Conservation (phyloP, 2,113 vertebrate species). For the Hippocampus zosterae region DNA sequence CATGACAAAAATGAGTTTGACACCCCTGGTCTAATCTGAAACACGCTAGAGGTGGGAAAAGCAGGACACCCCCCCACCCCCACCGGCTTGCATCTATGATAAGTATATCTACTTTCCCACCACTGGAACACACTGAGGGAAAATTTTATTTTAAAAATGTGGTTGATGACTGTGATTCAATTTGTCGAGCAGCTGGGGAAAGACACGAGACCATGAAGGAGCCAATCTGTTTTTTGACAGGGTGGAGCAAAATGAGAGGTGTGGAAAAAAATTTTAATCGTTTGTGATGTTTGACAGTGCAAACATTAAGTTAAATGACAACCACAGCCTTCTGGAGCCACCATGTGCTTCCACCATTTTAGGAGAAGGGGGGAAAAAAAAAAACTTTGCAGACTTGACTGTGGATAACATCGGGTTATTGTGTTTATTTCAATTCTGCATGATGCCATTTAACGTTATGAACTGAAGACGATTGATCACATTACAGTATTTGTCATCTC, state of each 20-base stretch:
- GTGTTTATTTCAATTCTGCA: too few relatives aligned
- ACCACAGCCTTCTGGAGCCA: neutral
- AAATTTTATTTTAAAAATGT: conserved; percentile 9
- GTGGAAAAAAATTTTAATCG: neutral
- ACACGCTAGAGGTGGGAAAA: too few relatives aligned
- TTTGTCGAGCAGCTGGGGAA: neutral
- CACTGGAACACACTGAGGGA: neutral
- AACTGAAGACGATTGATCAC: too few relatives aligned
- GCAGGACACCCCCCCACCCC: too few relatives aligned
- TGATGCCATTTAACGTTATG: too few relatives aligned
- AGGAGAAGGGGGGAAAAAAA: neutral
- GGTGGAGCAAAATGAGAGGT: neutral
- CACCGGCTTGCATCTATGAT: neutral
- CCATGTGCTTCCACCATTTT: neutral
- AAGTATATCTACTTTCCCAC: neutral
- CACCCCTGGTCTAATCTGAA: too few relatives aligned
- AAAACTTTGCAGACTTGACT: neutral
- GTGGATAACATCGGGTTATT: neutral
- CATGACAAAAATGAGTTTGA: too few relatives aligned
- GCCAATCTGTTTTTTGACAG: neutral
- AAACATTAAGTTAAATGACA: neutral
- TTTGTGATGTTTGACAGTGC: neutral
- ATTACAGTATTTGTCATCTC: too few relatives aligned
- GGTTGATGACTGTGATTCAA: neutral
- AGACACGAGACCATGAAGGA: neutral